Evolutionary conservation across 2,113 vertebrate species (phyloP).

Genomic region (Solenodon paradoxus): DNA sequence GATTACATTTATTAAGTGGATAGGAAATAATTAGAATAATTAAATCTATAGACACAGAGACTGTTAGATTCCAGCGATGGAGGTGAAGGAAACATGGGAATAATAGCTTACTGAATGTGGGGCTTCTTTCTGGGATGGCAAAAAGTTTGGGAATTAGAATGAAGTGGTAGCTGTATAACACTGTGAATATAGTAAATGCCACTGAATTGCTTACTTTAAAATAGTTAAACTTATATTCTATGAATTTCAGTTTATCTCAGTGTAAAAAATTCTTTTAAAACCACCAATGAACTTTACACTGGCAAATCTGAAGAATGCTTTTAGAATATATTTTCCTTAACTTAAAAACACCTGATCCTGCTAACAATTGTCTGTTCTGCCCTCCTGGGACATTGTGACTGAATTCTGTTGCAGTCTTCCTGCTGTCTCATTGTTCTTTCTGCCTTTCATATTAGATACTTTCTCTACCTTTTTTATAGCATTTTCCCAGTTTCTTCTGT

Average conservation of each 20-base stretch:
- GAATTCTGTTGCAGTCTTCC: not conserved
- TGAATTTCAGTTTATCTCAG: not conserved
- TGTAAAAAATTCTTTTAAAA: not conserved
- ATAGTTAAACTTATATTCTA: not conserved
- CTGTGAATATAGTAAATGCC: not conserved
- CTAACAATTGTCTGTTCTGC: not conserved
- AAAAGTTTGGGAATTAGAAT: not conserved
- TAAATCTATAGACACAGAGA: not conserved
- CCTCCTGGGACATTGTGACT: not conserved
- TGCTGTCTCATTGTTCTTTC: not conserved
- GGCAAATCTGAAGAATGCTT: not conserved
- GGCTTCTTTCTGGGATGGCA: not conserved
- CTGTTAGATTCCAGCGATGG: no score
- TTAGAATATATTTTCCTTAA: not conserved
- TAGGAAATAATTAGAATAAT: not conserved
- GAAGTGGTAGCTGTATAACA: not conserved
- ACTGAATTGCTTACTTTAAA: not conserved
- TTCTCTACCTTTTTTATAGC: not conserved
- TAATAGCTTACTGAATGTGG: not conserved
- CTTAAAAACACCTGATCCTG: not conserved
- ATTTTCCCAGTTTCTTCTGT: not conserved
- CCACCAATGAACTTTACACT: not conserved
- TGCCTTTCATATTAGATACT: not conserved
- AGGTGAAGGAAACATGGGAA: not conserved
- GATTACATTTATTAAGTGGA: not conserved